Base-by-base conservation (phyloP, 2,888 invertebrate species). In the Plebejus argus region DNA sequence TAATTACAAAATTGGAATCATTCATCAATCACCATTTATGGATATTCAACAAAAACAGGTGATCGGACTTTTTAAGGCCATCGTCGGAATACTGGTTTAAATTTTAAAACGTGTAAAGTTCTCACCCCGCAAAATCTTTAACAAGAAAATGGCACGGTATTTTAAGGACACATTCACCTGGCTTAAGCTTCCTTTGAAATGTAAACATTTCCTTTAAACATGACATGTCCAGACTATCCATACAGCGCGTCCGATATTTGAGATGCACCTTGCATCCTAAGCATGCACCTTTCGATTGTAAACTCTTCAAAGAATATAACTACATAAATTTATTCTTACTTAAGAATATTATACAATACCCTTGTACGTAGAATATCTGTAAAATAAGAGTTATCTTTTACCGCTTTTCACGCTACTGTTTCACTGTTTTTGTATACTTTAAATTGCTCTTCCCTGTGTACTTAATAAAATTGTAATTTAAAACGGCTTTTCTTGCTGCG, bases 161-260 rank as follows among this genome's bases (percentile, higher is more conserved):
- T 45, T 53, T 53, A 18, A 18, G 18, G 53, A 61, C 10, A 61
- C 12, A 23, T 61, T 23, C 12, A 23, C 23, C 61, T 23, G 1
- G 61, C 61, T 61, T 61, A 10, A 61, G 3, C 10, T 61, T 61
- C 61, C 23, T 23, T 61, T 61, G 23, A 61, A 61, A 61, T 61
- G 61, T 61, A 23, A 61, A 23, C 12, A 61, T 61, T 61, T 61
- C 23, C 61, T 61, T 23, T 10, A 61, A 61, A 61, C 61, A 61
- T 58, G 58, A 58, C 58, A 7, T 61, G 61, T 61, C 61, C 61
- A 61, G 23, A 23, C 20, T 23, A 23, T 23, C 8, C 23, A 4
- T 10, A 23, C 3, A 61, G 10, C 58, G 8, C 23, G 61, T 23
- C 20, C 61, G 61, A 61, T 8, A 12, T 61, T 8, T 23, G 61